A percentile compares a stretch with the other conserved stretches of the same genome.
Evolutionary conservation across 2,797 vertebrate genomes (phyloP).

Genomic region (Cuculus canorus): DNA sequence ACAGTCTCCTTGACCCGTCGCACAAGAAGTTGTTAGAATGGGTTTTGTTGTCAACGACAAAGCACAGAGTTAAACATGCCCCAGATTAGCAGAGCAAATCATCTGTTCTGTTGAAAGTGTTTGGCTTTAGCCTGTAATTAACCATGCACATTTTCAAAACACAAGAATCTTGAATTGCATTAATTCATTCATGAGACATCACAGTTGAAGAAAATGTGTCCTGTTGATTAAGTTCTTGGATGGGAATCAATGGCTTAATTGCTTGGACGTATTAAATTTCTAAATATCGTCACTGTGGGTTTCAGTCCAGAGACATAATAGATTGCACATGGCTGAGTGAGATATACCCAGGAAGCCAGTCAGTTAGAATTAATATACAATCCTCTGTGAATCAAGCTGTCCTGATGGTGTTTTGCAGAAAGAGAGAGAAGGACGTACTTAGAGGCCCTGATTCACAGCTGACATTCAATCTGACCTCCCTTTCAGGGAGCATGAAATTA

Average conservation of each 20-base stretch:
- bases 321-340: background rate
- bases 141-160: background rate
- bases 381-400: background rate
- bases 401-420: background rate
- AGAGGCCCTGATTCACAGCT: background rate
- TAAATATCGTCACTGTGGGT: background rate
- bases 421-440: background rate
- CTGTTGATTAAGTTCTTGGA: slow-evolving; percentile 40
- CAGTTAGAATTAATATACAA: background rate
- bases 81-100: background rate
- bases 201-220: slow-evolving; percentile 14
- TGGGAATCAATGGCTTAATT: slow-evolving; percentile 26
- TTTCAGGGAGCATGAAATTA: background rate
- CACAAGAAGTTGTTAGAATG: slow-evolving; percentile 1
- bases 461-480: background rate
- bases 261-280: background rate
- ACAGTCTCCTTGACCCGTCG: slow-evolving; percentile 6
- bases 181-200: slow-evolving; percentile 49
- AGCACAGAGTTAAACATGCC: background rate
- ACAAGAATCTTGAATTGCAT: background rate
- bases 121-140: background rate
- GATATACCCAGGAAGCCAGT: background rate
- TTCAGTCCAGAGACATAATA: slow-evolving; percentile 5
- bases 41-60: background rate
- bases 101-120: background rate